Conservation (phyloP, 2,113 vertebrate genomes). For the Mellivora capensis region DNA sequence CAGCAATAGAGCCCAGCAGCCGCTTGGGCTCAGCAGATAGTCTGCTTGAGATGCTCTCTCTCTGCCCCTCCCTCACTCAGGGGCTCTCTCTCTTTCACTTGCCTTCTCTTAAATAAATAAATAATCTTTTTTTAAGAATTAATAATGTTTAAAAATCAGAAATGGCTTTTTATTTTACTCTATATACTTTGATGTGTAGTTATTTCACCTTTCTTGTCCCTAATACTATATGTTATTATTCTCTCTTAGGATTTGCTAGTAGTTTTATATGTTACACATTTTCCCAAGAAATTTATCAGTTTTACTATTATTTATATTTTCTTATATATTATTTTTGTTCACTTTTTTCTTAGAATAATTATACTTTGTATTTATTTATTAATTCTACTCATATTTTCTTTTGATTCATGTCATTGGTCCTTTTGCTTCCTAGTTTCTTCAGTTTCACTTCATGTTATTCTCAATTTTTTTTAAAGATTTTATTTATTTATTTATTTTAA, state of each 20-base stretch:
- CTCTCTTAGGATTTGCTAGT: neutral
- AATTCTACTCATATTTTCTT: neutral
- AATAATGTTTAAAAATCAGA: neutral
- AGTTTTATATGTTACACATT: neutral
- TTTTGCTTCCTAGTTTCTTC: neutral
- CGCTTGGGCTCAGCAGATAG: neutral
- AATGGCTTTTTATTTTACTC: neutral
- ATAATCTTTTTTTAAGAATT: no score
- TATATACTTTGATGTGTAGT: neutral
- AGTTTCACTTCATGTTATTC: neutral
- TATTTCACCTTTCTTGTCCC: neutral
- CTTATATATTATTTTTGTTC: neutral
- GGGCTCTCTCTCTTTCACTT: neutral
- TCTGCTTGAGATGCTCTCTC: neutral
- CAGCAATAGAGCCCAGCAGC: neutral
- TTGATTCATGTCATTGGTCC: neutral
- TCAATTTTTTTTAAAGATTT: no score
- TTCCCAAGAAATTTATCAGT: neutral
- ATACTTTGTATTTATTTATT: neutral
- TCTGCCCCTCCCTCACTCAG: neutral
- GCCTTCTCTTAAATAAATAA: neutral
- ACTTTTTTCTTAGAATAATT: slow-evolving; percentile 29
- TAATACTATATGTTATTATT: neutral
- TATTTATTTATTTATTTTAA: no score
- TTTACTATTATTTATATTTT: neutral